Percentiles rank a stretch among this genome's conserved stretches.
Conservation (phyloP, 2,113 vertebrate species). For the Sardina pilchardus region DNA sequence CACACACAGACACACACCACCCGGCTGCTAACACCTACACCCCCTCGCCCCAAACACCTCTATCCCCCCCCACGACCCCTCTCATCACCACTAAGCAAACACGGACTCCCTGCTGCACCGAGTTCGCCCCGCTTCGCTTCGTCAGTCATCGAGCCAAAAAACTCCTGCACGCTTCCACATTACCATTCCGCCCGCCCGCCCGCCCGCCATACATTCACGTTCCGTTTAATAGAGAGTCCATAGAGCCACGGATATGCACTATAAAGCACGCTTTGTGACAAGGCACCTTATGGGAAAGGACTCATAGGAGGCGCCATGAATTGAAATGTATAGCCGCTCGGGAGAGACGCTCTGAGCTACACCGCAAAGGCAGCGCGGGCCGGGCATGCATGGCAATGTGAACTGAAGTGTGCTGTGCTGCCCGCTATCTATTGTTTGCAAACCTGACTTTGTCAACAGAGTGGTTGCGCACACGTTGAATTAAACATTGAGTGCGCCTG, state of each 20-base stretch:
- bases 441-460: background rate
- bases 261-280: background rate
- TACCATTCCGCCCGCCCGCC: too few species aligned
- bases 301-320: background rate
- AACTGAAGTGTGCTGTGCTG: background rate
- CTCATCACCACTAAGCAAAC: too few species aligned
- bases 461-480: background rate
- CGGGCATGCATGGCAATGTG: background rate
- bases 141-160: too few species aligned
- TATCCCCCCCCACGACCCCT: background rate
- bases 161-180: too few species aligned
- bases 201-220: too few species aligned
- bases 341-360: background rate
- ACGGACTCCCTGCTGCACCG: too few species aligned
- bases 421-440: background rate
- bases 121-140: too few species aligned
- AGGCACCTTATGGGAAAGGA: background rate
- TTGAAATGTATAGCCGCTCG: background rate
- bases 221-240: too few species aligned
- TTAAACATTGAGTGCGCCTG: background rate
- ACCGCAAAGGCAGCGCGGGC: background rate
- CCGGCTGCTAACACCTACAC: background rate
- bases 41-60: background rate
- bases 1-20: background rate
- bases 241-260: background rate